A percentile compares a stretch with the other conserved stretches of the same genome.
These are phyloP conservation scores for Actinia equina DNA, from an alignment of 64 coral and sea anemone genomes.

Conservation along the genomic window DNA sequence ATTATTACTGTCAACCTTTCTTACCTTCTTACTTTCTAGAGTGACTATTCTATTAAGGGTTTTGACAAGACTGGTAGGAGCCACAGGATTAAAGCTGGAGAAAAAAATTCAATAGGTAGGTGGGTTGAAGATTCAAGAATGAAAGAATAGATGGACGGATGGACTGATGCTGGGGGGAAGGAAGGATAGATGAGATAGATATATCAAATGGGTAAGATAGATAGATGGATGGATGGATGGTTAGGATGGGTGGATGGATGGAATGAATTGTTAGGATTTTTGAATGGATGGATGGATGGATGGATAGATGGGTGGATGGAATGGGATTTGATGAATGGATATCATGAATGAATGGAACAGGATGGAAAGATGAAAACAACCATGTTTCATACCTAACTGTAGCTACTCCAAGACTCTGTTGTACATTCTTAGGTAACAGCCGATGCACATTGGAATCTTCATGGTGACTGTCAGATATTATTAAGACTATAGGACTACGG, in stretches of 20 bases:
- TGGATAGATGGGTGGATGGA: neutral
- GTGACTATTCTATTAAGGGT: constrained; percentile 71
- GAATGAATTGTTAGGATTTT: no score
- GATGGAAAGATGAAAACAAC: neutral
- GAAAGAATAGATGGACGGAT: no score
- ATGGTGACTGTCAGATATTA: constrained; percentile 90
- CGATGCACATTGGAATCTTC: constrained; percentile 84
- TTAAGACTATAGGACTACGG: constrained; percentile 78
- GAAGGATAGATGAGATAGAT: no score
- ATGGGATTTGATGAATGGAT: neutral
- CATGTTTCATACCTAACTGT: constrained; percentile 60
- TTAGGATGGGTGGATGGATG: no score
- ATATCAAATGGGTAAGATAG: neutral
- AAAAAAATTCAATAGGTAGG: neutral
- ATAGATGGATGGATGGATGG: no score
- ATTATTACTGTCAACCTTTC: neutral
- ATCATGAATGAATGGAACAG: neutral
- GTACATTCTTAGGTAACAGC: constrained; percentile 77
- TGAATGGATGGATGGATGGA: neutral
- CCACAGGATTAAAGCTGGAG: constrained; percentile 88
- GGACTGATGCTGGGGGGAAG: no score
- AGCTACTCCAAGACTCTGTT: constrained; percentile 49
- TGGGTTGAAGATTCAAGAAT: no score
- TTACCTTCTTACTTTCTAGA: constrained; percentile 72
- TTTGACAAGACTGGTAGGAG: constrained; percentile 94